Evolutionary conservation across 2,113 vertebrate genomes (phyloP).

Genomic region (Trogon melanurus): DNA sequence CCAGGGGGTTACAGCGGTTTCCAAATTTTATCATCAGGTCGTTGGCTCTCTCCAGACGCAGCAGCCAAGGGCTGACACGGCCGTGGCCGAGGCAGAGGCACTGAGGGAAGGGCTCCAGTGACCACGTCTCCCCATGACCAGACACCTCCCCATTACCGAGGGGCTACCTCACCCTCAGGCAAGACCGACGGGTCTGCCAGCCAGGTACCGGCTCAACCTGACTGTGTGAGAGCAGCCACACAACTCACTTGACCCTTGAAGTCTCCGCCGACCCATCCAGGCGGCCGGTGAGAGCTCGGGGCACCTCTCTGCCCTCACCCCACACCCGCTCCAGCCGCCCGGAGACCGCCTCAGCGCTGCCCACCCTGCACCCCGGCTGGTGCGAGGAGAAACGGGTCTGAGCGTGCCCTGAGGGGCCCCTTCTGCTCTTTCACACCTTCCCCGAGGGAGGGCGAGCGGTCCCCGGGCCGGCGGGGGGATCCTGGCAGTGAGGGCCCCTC

Average conservation of each 20-base stretch:
- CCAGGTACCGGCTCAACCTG: neutral
- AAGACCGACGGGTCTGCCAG: neutral
- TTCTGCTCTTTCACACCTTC: neutral
- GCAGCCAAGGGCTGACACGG: neutral
- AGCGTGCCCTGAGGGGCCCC: neutral
- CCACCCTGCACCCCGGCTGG: neutral
- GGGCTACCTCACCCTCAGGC: neutral
- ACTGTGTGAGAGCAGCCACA: neutral
- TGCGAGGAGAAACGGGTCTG: neutral
- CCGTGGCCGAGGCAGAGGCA: neutral
- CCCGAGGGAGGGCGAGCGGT: neutral
- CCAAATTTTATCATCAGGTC: neutral
- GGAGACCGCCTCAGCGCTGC: neutral
- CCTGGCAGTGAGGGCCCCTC: neutral
- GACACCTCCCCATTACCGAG: neutral
- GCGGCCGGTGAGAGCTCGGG: neutral
- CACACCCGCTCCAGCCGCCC: neutral
- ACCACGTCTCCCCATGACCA: neutral
- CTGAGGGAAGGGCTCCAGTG: neutral
- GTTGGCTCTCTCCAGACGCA: neutral
- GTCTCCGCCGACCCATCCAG: neutral
- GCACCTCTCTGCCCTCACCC: neutral
- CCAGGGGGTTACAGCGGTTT: neutral
- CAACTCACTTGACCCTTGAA: neutral
- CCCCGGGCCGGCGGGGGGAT: neutral